Conservation (phyloP, 2,888 invertebrate genomes). For the Abrostola triplasia region DNA sequence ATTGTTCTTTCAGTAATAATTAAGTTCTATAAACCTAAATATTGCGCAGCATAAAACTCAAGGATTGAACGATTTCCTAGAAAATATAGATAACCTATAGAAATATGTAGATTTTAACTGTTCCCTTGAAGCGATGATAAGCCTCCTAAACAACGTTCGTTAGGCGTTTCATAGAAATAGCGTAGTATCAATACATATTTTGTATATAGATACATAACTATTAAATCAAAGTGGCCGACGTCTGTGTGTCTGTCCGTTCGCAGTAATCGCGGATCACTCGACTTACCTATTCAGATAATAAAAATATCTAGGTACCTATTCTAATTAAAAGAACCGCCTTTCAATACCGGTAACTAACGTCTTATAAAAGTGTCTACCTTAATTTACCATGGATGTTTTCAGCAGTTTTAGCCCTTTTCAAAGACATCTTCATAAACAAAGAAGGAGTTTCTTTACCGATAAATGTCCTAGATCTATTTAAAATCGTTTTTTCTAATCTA, state of each 20-base stretch:
- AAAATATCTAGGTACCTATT: background rate
- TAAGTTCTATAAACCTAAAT: too few species aligned
- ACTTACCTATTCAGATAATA: background rate
- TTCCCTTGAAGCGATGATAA: slow-evolving; percentile 21
- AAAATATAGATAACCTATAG: slow-evolving; percentile 32
- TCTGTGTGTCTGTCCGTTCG: slow-evolving; percentile 1
- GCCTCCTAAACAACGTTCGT: slow-evolving; percentile 3
- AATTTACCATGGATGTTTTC: too few species aligned
- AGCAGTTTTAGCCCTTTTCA: too few species aligned
- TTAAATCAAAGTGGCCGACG: slow-evolving; percentile 17
- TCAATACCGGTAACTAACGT: background rate
- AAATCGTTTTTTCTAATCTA: too few species aligned
- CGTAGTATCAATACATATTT: slow-evolving; percentile 14
- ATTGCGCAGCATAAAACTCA: background rate
- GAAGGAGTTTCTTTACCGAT: too few species aligned
- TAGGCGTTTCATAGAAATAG: slow-evolving; percentile 22
- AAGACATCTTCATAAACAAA: too few species aligned
- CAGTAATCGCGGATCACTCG: background rate
- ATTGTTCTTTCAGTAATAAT: too few species aligned
- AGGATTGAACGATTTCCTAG: slow-evolving; percentile 14
- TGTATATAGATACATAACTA: background rate
- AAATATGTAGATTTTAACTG: slow-evolving; percentile 36
- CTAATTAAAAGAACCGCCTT: background rate
- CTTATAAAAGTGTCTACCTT: too few species aligned
- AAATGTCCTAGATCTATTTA: too few species aligned